Percentiles rank a stretch among this genome's conserved stretches.
Conservation (phyloP, 2,113 vertebrate species). For the Cavia porcellus region DNA sequence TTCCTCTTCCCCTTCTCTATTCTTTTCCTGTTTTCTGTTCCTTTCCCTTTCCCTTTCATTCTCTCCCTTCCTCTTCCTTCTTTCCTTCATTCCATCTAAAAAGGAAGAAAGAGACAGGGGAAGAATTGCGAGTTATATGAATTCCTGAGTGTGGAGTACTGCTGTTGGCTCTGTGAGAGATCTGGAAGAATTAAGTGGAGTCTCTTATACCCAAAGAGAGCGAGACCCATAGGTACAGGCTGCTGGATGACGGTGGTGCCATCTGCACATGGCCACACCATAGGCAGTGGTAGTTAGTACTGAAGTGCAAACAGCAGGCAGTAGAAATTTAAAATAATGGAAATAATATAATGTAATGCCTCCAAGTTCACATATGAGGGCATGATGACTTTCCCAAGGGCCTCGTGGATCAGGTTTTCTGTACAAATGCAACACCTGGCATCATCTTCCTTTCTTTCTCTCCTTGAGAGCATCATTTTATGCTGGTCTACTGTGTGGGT, state of each 20-base stretch:
- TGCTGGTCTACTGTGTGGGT: not conserved
- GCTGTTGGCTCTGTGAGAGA: not conserved
- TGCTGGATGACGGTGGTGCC: not conserved
- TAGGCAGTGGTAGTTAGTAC: not conserved
- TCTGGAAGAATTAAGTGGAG: not conserved
- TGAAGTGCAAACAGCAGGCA: not conserved
- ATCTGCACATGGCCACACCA: not conserved
- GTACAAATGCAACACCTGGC: not conserved
- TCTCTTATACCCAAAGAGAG: not conserved
- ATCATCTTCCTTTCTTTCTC: not conserved
- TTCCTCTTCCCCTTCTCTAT: not conserved
- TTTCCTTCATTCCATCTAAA: conserved; percentile 4
- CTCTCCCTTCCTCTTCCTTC: not conserved
- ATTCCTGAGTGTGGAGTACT: not conserved
- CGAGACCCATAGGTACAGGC: not conserved
- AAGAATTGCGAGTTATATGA: not conserved
- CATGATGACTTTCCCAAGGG: not conserved
- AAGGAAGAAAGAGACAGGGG: not conserved
- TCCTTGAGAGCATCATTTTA: not conserved
- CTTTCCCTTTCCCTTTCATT: not conserved
- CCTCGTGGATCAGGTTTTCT: not conserved
- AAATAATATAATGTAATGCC: not conserved
- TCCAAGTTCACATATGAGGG: not conserved
- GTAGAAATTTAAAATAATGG: not conserved
- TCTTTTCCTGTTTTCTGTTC: not conserved